Base-by-base conservation (phyloP, 1,140 invertebrate genomes). In the Planococcus citri region DNA sequence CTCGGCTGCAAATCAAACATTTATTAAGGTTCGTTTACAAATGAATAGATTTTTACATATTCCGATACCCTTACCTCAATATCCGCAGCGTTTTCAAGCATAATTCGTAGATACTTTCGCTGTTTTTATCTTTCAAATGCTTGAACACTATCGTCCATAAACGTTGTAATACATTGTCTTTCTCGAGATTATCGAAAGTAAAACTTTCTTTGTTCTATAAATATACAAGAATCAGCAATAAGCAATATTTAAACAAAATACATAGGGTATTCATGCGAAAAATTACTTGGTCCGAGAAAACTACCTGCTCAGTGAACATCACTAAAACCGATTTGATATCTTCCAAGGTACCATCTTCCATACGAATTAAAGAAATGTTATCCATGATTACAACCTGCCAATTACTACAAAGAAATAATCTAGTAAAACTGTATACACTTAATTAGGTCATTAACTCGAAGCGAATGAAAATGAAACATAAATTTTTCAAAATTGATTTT, bases 1-100 rank as follows among this genome's bases (percentile, higher is more conserved):
- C 90, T 37, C 91, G 84, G 73, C 88, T 90, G 73, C 75, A 79
- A 76, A 72, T 72, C 61, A 58, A 69, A 61, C 29, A 72, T 58
- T 61, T 29, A 27, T 72, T 68, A 41, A 71, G 25, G 4, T 33
- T 6, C 12, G 29, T 33, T 12, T 6, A 33, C 29, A 68, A 29
- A 2, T 29, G 27, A 2, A 60, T 27, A 72, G 25, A 4, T 27
- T 29, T 70, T n/a, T n/a, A n/a, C n/a, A n/a, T n/a, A n/a, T n/a
- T n/a, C n/a, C n/a, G n/a, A n/a, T n/a, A n/a, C n/a, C 58, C 51
- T 69, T 80, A 83, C 82, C 82, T 83, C 22, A 84, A 76, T 72
- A 86, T 83, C 58, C 83, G 76, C 74, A 88, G 77, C 1, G 78
- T 77, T 69, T 78, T 77, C 60, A 85, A 78, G 72, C 81, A 84